A percentile compares a stretch with the other conserved stretches of the same genome.
phyloP scores from a whole-genome alignment of 2,113 vertebrate genomes.

The Rostratula benghalensis region DNA sequence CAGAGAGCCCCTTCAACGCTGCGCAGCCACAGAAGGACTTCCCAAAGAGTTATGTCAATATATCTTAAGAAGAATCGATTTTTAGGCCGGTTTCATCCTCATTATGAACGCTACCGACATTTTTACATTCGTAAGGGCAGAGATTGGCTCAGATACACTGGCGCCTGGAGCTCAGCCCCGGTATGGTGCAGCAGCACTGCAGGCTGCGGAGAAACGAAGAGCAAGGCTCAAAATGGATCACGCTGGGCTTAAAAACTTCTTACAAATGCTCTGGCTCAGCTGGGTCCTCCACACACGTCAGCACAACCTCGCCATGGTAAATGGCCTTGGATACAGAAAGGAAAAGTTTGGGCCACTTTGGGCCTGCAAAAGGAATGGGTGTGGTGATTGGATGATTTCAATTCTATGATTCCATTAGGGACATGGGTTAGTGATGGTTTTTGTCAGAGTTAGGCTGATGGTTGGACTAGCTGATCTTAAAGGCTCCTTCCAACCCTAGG shows the following conservation, averaged over 20 bases:
- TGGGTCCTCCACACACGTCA: not conserved
- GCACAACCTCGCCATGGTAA: accelerated
- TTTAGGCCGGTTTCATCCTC: not conserved
- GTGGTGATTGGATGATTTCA: too few species aligned
- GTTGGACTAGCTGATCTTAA: too few species aligned
- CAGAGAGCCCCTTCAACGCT: accelerated
- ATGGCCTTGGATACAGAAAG: not conserved
- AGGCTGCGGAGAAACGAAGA: not conserved
- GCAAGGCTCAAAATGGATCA: not conserved
- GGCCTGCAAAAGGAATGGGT: not conserved
- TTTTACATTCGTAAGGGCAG: not conserved
- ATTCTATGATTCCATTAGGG: too few species aligned
- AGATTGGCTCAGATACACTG: not conserved
- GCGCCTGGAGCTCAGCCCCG: not conserved
- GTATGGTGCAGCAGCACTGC: accelerated
- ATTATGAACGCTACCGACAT: not conserved
- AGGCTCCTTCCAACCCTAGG: too few species aligned
- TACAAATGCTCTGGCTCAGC: accelerated
- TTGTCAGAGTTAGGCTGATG: too few species aligned
- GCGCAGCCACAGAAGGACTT: not conserved
- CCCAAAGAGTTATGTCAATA: not conserved
- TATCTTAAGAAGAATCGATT: not conserved
- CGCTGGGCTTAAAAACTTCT: not conserved
- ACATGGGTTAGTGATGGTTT: too few species aligned
- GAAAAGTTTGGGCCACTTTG: too few species aligned